These are phyloP conservation scores for Osmerus eperlanus DNA, from an alignment of 2,113 vertebrate genomes.

Conservation along the genomic window DNA sequence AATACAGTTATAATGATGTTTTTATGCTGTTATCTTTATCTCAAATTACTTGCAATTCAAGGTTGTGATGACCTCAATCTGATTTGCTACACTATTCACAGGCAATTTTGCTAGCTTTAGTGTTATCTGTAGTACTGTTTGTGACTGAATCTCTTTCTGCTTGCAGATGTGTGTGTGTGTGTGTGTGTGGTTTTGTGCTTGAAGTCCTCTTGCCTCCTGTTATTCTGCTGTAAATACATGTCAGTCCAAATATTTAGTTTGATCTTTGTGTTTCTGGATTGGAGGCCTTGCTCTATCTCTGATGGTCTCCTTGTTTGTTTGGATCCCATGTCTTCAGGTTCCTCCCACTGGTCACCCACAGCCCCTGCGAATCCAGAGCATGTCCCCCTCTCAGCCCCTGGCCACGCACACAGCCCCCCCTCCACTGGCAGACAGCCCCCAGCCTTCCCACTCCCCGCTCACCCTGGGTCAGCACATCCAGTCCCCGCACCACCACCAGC, in stretches of 20 bases:
- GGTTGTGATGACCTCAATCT: too few relatives aligned
- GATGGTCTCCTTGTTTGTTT: background rate
- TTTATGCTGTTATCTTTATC: too few relatives aligned
- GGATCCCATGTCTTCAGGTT: slow-evolving; percentile 67
- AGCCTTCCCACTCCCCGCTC: slow-evolving; percentile 77
- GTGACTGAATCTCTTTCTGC: slow-evolving; percentile 24
- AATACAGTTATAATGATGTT: too few relatives aligned
- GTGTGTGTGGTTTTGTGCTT: slow-evolving; percentile 30
- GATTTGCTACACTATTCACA: too few relatives aligned
- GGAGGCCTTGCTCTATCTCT: background rate
- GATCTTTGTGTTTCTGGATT: slow-evolving; percentile 3
- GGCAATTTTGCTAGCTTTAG: too few relatives aligned
- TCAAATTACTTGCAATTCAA: too few relatives aligned
- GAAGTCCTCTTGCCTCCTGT: slow-evolving; percentile 10
- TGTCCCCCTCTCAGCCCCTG: slow-evolving; percentile 67
- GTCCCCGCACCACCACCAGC: slow-evolving; percentile 69
- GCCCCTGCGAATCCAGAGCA: slow-evolving; percentile 76
- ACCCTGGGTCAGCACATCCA: slow-evolving; percentile 80
- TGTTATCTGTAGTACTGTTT: too few relatives aligned
- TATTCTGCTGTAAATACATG: slow-evolving; percentile 23
- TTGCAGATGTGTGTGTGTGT: slow-evolving; percentile 29
- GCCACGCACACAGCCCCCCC: slow-evolving; percentile 46
- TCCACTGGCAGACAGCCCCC: slow-evolving; percentile 67
- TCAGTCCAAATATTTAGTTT: background rate
- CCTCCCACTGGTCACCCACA: slow-evolving; percentile 78